Base-by-base conservation (phyloP, 2,797 vertebrate genomes). In the Heterohyrax brucei region DNA sequence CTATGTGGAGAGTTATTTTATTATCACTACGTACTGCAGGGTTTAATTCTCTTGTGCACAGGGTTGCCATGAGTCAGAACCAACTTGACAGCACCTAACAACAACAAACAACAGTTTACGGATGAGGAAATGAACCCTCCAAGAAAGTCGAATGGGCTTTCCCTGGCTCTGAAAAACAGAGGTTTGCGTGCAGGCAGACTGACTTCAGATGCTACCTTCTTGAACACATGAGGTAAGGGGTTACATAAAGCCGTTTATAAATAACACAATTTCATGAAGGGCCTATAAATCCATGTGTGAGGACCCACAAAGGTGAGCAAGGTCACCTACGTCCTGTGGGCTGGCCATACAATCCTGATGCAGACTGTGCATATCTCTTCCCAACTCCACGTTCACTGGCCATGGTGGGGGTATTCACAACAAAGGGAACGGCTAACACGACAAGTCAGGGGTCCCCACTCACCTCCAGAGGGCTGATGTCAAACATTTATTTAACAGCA, bases 51-150 rank as follows among this genome's bases (percentile, higher is more conserved):
- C 39, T 39, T 39, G 39, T 39, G 39, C 39, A 39, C 39, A 39
- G 39, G 39, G 39, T 39, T 39, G 39, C 39, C 39, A 39, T 39
- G 39, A 39, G 39, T 39, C 39, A 39, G 39, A 39, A 39, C 39
- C 39, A 39, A 39, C 39, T 39, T 39, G 39, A 39, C 39, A 39
- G 39, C 39, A 39, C 39, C 39, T 39, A 39, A 39, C 39, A 39
- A 39, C 39, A 39, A 39, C 39, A 39, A 39, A 39, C 39, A 39
- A 39, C 39, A n/a, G 64, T 83, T 89, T 94, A 86, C 76, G 24
- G 64, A 93, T 39, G 83, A 95, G 50, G 64, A 92, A 87, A 92
- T 84, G n/a, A 85, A 87, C 76, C 68, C 46, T 56, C 50, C 50
- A 72, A 64, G 26, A 85, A 66, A 64, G 56, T 24, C 94, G 80